Conservation (phyloP, 2,113 vertebrate species). For the Mesoclemmys tuberculata region DNA sequence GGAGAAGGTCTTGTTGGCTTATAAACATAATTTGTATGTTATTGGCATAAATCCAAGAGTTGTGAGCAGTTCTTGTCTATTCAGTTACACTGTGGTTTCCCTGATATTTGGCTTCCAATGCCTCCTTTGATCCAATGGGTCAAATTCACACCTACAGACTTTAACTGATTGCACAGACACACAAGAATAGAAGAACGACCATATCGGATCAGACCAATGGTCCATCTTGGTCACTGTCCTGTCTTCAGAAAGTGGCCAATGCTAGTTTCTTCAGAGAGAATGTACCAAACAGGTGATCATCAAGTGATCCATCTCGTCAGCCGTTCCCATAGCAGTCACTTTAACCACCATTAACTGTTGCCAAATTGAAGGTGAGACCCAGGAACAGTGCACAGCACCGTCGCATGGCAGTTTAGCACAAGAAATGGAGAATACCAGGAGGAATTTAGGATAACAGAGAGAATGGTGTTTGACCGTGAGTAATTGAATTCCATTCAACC, state of each 20-base stretch:
- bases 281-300: too few relatives aligned
- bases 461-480: too few relatives aligned
- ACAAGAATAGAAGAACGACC: too few relatives aligned
- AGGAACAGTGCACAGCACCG: not conserved
- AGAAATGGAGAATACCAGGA: not conserved
- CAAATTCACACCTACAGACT: not conserved
- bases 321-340: not conserved
- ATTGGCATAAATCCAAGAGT: not conserved
- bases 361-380: not conserved
- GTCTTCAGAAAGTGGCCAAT: too few relatives aligned
- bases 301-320: too few relatives aligned
- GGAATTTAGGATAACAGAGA: not conserved
- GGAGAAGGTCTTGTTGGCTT: not conserved
- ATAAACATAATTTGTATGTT: fast-evolving
- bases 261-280: too few relatives aligned
- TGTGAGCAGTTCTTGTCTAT: fast-evolving
- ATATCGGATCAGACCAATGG: too few relatives aligned
- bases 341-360: not conserved
- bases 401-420: not conserved
- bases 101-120: not conserved
- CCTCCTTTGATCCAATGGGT: not conserved
- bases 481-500: not conserved
- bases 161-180: not conserved
- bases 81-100: not conserved
- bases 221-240: too few relatives aligned